Evolutionary conservation across 1,140 invertebrate species (phyloP), one percentile per base, ranked within the genome.

Genomic region (Heliothis subflexa): DNA sequence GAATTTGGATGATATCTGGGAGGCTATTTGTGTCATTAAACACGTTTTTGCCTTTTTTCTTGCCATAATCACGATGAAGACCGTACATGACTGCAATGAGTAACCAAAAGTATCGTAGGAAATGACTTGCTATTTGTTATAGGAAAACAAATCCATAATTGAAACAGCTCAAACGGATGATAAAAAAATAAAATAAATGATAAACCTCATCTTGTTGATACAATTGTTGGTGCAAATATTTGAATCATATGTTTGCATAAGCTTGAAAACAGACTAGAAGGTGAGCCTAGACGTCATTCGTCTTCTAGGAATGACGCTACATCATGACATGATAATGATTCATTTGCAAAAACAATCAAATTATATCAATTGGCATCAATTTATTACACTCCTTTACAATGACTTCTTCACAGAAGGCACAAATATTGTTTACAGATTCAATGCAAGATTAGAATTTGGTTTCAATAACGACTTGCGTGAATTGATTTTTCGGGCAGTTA

Each of bases 251-350:
- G 66, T 49, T 70, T 25, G 50, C 14, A 50, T n/a, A 70, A 52
- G 50, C 66, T 52, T 70, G 47, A 70, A 70, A 70, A 70, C 47
- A 12, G 14, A 18, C n/a, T 47, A 13, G 55, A 70, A 70, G 66
- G 66, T 70, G 47, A 70, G 21, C 47, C 45, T 70, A 70, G 66
- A 70, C 66, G 66, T 70, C 66, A 70, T 70, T 21, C 11, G 21
- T 50, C 14, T 70, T 70, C 66, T 70, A 28, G 13, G 66, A 70
- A 70, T 50, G 47, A 5, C 21, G 66, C 40, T 45, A 40, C 61
- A 40, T 45, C n/a, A 70, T 25, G 47, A 66, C n/a, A 70, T 25
- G 47, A 66, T 47, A 70, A 70, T 50, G 66, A 50, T 28, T 70
- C 47, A 70, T 70, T 70, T 52, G 21, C 47, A 28, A 18, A 50